These are phyloP conservation scores for Brachyptera putata DNA, from an alignment of 2,888 invertebrate genomes.

Conservation along the genomic window DNA sequence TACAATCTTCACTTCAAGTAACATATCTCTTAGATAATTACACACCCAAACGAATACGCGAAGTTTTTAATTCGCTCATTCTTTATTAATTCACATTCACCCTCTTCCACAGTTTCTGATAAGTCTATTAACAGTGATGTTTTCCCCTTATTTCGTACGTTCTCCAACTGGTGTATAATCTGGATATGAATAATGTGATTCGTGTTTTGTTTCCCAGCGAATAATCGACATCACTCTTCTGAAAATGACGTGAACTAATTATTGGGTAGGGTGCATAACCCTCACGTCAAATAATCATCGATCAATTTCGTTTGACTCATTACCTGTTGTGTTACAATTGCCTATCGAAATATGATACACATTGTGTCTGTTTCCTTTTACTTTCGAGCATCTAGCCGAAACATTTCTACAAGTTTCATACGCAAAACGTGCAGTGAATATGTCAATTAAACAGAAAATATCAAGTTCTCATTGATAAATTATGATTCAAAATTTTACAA, in stretches of 20 bases:
- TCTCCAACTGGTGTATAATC: not conserved
- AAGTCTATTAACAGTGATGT: slow-evolving; percentile 13
- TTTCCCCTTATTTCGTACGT: not conserved
- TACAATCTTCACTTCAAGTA: slow-evolving; percentile 7
- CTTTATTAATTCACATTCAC: slow-evolving; percentile 18
- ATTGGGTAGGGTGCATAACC: not conserved
- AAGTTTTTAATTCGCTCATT: slow-evolving; percentile 13
- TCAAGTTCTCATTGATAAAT: no score
- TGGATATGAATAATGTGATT: not conserved
- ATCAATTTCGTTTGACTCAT: slow-evolving; percentile 4
- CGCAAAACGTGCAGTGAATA: no score
- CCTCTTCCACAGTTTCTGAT: slow-evolving; percentile 5
- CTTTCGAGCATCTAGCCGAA: no score
- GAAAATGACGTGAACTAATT: not conserved
- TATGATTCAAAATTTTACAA: no score
- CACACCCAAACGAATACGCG: slow-evolving; percentile 1
- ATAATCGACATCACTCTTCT: not conserved
- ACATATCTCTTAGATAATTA: slow-evolving; percentile 10
- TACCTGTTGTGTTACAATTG: slow-evolving; percentile 7
- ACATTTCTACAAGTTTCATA: no score
- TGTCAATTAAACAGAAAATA: no score
- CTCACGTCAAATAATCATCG: slow-evolving; percentile 5
- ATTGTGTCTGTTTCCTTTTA: no score
- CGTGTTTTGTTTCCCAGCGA: not conserved
- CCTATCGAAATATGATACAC: no score